Evolutionary conservation across 1,140 invertebrate genomes (phyloP).

Genomic region (Danaus plexippus): DNA sequence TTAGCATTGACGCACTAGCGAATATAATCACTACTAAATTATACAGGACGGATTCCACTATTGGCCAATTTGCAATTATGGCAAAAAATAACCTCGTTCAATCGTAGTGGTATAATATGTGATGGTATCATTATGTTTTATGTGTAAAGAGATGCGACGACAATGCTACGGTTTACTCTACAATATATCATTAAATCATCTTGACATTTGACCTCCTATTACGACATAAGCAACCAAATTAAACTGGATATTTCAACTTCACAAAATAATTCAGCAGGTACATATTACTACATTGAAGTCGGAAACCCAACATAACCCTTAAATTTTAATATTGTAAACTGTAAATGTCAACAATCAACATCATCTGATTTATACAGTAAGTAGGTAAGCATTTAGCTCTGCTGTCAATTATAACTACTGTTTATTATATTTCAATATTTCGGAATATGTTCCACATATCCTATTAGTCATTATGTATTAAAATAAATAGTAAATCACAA

Average conservation of each 20-base stretch:
- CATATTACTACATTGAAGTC: slow-evolving; percentile 5
- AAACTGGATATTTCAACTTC: slow-evolving; percentile 26
- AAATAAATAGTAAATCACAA: no score
- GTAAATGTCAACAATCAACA: no score
- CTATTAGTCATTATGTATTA: no score
- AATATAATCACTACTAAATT: background rate
- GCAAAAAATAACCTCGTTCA: slow-evolving; percentile 33
- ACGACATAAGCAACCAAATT: slow-evolving; percentile 22
- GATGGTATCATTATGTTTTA: slow-evolving; percentile 9
- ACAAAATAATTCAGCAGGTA: no score
- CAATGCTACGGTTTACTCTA: background rate
- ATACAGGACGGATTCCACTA: background rate
- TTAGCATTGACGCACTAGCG: slow-evolving; percentile 37
- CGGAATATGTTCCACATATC: no score
- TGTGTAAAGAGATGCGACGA: slow-evolving; percentile 2
- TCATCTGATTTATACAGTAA: no score
- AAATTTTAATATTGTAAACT: no score
- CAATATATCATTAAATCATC: slow-evolving; percentile 30
- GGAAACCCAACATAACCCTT: slow-evolving; percentile 32
- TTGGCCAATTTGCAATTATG: slow-evolving; percentile 18
- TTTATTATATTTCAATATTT: no score
- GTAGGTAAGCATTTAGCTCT: no score
- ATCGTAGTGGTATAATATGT: slow-evolving; percentile 2
- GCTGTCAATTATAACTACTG: no score
- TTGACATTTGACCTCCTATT: slow-evolving; percentile 43